phyloP scores from a whole-genome alignment of 2,113 vertebrate genomes.

The Rhagologus leucostigma region DNA sequence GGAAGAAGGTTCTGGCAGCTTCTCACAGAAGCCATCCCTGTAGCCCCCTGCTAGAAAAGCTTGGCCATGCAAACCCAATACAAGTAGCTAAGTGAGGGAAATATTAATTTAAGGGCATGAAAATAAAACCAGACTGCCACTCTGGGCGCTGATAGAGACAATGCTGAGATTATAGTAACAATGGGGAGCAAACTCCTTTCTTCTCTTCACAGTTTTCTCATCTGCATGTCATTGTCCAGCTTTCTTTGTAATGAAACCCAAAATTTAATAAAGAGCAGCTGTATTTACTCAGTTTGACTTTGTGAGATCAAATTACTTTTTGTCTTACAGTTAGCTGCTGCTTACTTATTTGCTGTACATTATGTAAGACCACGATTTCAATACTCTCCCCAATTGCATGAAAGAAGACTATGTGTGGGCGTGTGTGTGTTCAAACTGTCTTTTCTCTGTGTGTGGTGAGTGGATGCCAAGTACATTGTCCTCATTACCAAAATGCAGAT shows the following conservation, averaged over 20 bases:
- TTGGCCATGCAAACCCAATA: background rate
- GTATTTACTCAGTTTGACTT: background rate
- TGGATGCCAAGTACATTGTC: background rate
- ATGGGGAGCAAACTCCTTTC: background rate
- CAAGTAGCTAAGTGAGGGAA: background rate
- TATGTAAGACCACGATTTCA: background rate
- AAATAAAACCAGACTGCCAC: background rate
- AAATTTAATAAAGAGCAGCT: background rate
- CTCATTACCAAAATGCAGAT: background rate
- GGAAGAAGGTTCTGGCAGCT: background rate
- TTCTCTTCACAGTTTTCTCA: background rate
- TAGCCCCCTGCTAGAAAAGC: background rate
- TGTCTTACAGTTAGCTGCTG: background rate
- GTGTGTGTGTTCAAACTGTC: background rate
- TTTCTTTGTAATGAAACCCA: background rate
- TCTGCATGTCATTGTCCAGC: background rate
- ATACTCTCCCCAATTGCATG: background rate
- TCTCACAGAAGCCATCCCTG: background rate
- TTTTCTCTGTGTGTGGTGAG: background rate
- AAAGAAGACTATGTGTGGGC: background rate
- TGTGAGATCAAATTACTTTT: conserved; percentile 11
- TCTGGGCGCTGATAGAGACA: background rate
- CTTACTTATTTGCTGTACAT: background rate
- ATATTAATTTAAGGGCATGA: background rate
- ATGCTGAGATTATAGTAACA: background rate